Conservation (phyloP, 2,113 vertebrate genomes). For the Pangasianodon hypophthalmus region DNA sequence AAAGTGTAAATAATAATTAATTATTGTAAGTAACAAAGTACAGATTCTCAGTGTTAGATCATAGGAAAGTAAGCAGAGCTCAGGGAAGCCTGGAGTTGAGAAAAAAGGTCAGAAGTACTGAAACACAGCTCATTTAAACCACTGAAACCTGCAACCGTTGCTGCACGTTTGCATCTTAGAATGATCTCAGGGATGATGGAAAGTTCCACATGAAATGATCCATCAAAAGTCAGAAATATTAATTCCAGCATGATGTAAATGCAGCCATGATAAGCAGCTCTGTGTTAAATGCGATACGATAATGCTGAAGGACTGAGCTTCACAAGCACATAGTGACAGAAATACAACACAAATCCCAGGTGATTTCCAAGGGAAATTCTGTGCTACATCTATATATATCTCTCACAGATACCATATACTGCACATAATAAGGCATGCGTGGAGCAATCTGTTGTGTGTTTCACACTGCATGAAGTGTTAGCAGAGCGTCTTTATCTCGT, state of each 20-base stretch:
- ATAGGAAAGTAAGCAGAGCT: neutral
- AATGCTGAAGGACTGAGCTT: neutral
- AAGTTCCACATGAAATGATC: neutral
- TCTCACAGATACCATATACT: neutral
- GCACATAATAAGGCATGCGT: neutral
- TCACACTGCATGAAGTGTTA: constrained; percentile 65
- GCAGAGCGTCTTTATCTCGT: constrained; percentile 71
- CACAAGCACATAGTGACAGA: neutral
- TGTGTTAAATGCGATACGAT: neutral
- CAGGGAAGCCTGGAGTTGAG: neutral
- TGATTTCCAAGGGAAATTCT: neutral
- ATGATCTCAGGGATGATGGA: too few species aligned
- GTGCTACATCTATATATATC: neutral
- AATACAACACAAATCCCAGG: neutral
- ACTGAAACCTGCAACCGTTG: neutral
- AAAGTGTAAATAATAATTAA: neutral
- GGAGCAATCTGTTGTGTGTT: constrained; percentile 45
- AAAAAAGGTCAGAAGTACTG: neutral
- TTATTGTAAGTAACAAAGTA: neutral
- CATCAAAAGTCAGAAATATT: neutral
- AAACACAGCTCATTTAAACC: neutral
- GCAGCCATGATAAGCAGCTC: neutral
- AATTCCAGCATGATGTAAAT: too few species aligned
- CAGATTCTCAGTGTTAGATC: neutral
- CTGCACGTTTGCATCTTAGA: neutral